Conservation (phyloP, 2,797 vertebrate species). For the Telmatherina bonti region DNA sequence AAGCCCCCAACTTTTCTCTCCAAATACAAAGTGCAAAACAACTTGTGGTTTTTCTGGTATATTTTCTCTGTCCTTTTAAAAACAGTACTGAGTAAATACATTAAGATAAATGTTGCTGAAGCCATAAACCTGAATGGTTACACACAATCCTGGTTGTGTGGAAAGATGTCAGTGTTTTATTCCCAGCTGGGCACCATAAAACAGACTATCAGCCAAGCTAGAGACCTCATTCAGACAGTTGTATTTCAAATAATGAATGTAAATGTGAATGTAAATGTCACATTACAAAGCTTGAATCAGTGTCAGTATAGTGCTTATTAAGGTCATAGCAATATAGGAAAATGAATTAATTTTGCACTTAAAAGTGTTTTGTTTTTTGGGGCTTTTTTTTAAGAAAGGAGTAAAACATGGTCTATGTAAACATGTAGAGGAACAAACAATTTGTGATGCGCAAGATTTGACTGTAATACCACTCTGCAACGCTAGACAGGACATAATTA, state of each 20-base stretch:
- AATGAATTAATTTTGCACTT: no score
- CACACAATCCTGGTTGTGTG: neutral
- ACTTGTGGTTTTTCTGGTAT: constrained; percentile 22
- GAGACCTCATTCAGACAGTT: neutral
- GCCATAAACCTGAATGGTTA: constrained; percentile 8
- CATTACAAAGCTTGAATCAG: neutral
- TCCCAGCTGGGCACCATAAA: constrained; percentile 3
- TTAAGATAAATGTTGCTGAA: neutral
- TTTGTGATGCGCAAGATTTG: no score
- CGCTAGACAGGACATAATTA: neutral
- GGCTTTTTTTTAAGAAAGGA: no score
- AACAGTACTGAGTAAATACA: constrained; percentile 13
- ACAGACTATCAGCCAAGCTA: neutral
- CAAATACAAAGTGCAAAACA: constrained; percentile 27
- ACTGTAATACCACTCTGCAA: neutral
- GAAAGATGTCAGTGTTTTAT: constrained; percentile 6
- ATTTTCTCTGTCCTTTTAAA: constrained; percentile 28
- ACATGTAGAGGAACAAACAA: neutral
- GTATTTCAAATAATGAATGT: neutral
- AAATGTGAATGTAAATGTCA: neutral
- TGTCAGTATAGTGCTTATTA: no score
- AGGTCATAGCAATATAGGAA: no score
- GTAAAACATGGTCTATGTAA: no score
- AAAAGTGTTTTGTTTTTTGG: no score
- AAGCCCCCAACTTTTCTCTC: constrained; percentile 51